Evolutionary conservation across 2,888 invertebrate species (phyloP).

Genomic region (Copidosoma aretas): DNA sequence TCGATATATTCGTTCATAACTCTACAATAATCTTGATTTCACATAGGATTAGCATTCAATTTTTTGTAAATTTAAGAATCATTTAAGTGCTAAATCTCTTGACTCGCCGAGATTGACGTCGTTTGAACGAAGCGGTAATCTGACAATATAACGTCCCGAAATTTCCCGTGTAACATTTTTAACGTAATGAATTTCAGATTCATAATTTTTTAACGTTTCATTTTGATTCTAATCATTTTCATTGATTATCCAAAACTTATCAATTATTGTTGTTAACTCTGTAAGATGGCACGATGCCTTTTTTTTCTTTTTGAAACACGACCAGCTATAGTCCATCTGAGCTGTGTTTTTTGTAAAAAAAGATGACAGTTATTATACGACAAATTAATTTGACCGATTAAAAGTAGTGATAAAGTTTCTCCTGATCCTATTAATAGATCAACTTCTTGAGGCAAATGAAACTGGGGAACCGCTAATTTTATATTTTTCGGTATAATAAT

Average conservation of each 20-base stretch:
- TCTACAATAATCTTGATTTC: not conserved
- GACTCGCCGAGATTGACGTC: not conserved
- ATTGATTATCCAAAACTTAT: slow-evolving; percentile 7
- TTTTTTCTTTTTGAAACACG: not conserved
- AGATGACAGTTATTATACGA: not conserved
- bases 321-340: slow-evolving; percentile 7
- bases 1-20: not conserved
- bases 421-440: not conserved
- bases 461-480: not conserved
- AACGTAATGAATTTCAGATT: slow-evolving; percentile 2
- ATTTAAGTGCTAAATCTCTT: not conserved
- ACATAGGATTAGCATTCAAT: not conserved
- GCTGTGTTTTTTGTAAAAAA: slow-evolving; percentile 2
- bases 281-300: not conserved
- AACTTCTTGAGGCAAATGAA: not conserved
- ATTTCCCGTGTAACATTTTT: not conserved
- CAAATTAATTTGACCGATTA: slow-evolving; percentile 1
- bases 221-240: not conserved
- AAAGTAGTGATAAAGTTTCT: not conserved
- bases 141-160: slow-evolving; percentile 4
- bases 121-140: not conserved
- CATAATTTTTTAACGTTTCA: not conserved
- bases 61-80: not conserved
- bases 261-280: not conserved
- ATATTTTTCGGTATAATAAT: not conserved